Evolutionary conservation across 2,888 invertebrate genomes (phyloP), one percentile per base, ranked within the genome.

Genomic region (Teinopalpus imperialis): DNA sequence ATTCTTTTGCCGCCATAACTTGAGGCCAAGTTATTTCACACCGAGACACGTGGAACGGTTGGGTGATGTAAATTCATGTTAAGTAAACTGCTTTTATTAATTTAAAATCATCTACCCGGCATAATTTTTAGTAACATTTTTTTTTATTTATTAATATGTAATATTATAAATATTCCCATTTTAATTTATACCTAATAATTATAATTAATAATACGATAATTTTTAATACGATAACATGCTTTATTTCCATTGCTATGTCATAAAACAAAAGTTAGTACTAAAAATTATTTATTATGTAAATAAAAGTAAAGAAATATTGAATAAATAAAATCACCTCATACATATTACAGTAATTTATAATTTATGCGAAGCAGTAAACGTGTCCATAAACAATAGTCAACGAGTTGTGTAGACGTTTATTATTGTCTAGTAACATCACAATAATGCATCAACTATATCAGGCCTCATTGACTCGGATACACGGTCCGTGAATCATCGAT

Each of bases 401-500:
- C 71, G 63, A 74, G 74, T 81, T 78, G 80, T 78, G 77, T 61
- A 75, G 77, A 76, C 81, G 68, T 82, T 83, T 78, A 80, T 73
- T 77, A 80, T 69, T 71, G 75, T 76, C 74, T 71, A 69, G 62
- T 60, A 68, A 73, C 79, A 77, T 73, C 76, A 78, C 81, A 79
- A 80, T 76, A 80, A 76, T 78, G 71, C 76, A 85, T 83, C 77
- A 81, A 77, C 69, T 71, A 66, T 69, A 72, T 66, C 81, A 81
- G 79, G 83, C 77, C 69, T 79, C 86, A 83, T 86, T 85, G 81
- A 83, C 71, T 74, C 69, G 70, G 76, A 75, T 57, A 52, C 74
- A 76, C 76, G 72, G 58, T 63, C 60, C 66, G 71, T 79, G 71
- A 78, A 80, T 78, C 69, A 68, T 64, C 57, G 63, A 70, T 66